Evolutionary conservation across 2,797 vertebrate species (phyloP).

Genomic region (Adelosebastes latens): DNA sequence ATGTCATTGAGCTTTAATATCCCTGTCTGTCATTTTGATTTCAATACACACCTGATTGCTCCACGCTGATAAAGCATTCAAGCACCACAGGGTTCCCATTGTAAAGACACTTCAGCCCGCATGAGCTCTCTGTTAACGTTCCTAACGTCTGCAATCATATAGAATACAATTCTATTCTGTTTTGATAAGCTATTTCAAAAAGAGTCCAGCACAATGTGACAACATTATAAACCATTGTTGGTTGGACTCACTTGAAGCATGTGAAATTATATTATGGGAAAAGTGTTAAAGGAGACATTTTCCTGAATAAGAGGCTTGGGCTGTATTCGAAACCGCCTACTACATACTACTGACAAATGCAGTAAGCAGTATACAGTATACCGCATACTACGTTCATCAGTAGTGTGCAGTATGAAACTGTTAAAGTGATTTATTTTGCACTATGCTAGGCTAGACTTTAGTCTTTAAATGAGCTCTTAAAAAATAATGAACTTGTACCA

Average conservation of each 20-base stretch:
- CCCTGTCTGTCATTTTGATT: conserved; percentile 80
- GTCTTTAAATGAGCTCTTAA: too few species aligned
- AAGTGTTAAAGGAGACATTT: background rate
- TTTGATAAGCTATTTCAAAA: background rate
- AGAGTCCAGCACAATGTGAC: background rate
- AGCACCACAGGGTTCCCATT: conserved; percentile 46
- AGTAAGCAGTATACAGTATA: too few species aligned
- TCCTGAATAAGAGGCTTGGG: background rate
- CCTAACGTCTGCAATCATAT: background rate
- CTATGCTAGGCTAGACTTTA: too few species aligned
- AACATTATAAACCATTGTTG: background rate
- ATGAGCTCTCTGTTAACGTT: conserved; percentile 39
- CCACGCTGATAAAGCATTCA: conserved; percentile 62
- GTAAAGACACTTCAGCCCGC: conserved; percentile 48
- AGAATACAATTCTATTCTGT: background rate
- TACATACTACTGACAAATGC: too few species aligned
- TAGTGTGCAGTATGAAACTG: too few species aligned
- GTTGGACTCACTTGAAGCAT: background rate
- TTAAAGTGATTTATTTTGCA: too few species aligned
- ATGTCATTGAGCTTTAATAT: conserved; percentile 82
- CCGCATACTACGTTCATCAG: too few species aligned
- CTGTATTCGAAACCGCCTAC: rapidly evolving
- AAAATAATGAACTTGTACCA: too few species aligned
- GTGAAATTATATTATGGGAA: background rate
- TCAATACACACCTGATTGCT: conserved; percentile 77